Evolutionary conservation across 2,888 invertebrate species (phyloP).

Genomic region (Callosobruchus maculatus): DNA sequence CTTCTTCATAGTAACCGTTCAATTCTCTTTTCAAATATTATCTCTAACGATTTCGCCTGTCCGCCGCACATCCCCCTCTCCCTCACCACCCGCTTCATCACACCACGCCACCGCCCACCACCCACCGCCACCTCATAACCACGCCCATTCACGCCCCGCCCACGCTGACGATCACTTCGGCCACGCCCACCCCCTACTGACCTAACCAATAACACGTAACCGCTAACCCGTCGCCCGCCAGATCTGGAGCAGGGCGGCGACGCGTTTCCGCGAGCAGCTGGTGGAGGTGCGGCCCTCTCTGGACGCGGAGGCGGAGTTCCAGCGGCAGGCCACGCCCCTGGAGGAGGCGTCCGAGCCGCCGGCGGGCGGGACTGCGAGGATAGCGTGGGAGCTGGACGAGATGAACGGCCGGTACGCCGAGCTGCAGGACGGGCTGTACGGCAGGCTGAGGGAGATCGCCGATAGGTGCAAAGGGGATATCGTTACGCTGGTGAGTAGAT

Average conservation of each 20-base stretch:
- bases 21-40: neutral
- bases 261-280: slow-evolving; percentile 78
- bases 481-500: slow-evolving; percentile 67
- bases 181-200: slow-evolving; percentile 34
- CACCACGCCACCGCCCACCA: slow-evolving; percentile 6
- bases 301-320: slow-evolving; percentile 54
- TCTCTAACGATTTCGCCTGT: neutral
- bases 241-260: slow-evolving; percentile 83
- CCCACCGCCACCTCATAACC: slow-evolving; percentile 8
- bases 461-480: slow-evolving; percentile 69
- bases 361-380: slow-evolving; percentile 63
- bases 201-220: slow-evolving; percentile 44
- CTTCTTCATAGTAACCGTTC: neutral
- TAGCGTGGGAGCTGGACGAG: slow-evolving; percentile 74
- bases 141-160: neutral
- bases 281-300: slow-evolving; percentile 80
- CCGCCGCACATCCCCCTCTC: neutral
- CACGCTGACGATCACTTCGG: neutral
- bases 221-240: slow-evolving; percentile 53
- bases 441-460: slow-evolving; percentile 64
- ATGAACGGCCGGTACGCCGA: slow-evolving; percentile 77
- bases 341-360: slow-evolving; percentile 42
- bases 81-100: slow-evolving; percentile 5
- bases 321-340: slow-evolving; percentile 33
- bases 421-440: slow-evolving; percentile 65